Conservation (phyloP, 2,113 vertebrate genomes). For the Calcarius ornatus region DNA sequence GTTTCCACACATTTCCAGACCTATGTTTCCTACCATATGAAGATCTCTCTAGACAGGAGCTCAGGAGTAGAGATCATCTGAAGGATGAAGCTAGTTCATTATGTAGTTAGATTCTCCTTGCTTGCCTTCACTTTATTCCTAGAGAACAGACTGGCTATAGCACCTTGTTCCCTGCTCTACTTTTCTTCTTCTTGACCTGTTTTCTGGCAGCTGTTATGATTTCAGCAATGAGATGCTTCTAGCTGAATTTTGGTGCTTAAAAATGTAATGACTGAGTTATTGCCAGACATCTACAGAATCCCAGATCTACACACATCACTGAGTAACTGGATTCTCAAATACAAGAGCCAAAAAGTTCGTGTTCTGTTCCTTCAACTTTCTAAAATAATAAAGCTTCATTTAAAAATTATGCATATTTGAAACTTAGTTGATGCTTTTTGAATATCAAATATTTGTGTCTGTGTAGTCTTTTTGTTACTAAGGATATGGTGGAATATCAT, state of each 20-base stretch:
- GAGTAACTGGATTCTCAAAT: not conserved
- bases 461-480: not conserved
- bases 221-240: not conserved
- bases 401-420: not conserved
- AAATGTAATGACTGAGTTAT: not conserved
- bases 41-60: not conserved
- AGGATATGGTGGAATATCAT: not conserved
- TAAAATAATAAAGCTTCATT: not conserved
- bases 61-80: not conserved
- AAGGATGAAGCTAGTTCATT: not conserved
- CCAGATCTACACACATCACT: not conserved
- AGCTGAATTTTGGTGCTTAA: not conserved
- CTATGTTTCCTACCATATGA: not conserved
- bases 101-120: not conserved
- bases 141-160: not conserved
- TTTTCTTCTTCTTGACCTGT: not conserved
- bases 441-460: not conserved
- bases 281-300: not conserved
- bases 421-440: not conserved
- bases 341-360: not conserved
- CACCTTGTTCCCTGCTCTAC: not conserved
- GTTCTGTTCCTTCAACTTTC: not conserved
- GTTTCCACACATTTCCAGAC: no score
- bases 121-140: not conserved
- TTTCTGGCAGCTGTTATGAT: not conserved